Conservation (phyloP, 2,888 invertebrate genomes). For the Zootermopsis nevadensis region DNA sequence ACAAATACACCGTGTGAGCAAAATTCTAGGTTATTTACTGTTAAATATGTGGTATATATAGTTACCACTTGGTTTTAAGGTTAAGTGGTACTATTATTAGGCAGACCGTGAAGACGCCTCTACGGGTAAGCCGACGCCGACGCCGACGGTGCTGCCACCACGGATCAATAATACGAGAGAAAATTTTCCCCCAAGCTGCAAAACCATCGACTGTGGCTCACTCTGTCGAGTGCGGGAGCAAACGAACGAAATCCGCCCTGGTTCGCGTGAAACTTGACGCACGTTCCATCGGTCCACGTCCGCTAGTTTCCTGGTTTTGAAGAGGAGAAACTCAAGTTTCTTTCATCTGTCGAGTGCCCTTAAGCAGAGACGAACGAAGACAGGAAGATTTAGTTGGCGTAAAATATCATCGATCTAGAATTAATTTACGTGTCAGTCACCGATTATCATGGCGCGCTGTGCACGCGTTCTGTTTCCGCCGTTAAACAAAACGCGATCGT, state of each 20-base stretch:
- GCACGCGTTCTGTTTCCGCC: background rate
- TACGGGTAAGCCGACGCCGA: conserved; percentile 30
- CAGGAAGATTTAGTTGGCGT: background rate
- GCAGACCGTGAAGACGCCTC: conserved; percentile 11
- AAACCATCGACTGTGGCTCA: conserved; percentile 30
- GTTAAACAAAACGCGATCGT: background rate
- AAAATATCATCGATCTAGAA: background rate
- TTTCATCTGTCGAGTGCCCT: background rate
- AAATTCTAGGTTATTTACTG: too few species aligned
- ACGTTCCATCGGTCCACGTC: background rate
- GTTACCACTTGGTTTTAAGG: too few species aligned
- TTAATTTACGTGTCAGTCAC: background rate
- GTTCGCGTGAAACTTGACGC: background rate
- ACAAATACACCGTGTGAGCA: too few species aligned
- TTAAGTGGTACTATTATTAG: conserved; percentile 29
- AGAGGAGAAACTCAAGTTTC: background rate
- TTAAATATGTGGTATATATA: too few species aligned
- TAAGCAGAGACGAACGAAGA: background rate
- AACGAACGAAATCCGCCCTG: conserved; percentile 31
- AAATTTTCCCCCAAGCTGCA: conserved; percentile 42
- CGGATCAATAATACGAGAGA: conserved; percentile 41
- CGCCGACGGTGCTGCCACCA: conserved; percentile 39
- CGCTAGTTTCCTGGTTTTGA: background rate
- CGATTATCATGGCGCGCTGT: background rate
- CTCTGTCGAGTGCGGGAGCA: conserved; percentile 23